Percentiles rank a stretch among this genome's conserved stretches.
phyloP scores from a whole-genome alignment of 2,888 invertebrate species.

The Amitus sp. region DNA sequence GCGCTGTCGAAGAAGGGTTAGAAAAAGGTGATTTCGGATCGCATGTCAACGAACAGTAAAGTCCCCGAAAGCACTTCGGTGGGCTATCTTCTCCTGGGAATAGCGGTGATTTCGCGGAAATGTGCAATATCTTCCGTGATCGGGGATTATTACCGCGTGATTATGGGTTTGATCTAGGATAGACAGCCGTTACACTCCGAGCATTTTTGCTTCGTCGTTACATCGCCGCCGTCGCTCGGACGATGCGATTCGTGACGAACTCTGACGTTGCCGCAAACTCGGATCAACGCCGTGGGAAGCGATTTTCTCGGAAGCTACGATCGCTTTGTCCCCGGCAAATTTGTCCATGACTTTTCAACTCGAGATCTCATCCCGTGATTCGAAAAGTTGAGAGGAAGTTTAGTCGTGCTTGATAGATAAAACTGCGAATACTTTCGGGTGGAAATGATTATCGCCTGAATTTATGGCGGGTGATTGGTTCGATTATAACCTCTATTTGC shows the following conservation, averaged over 20 bases:
- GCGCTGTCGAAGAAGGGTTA: constrained; percentile 14
- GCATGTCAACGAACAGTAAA: constrained; percentile 62
- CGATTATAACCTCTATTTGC: too few relatives aligned
- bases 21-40: constrained; percentile 53
- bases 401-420: too few relatives aligned
- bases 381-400: too few relatives aligned
- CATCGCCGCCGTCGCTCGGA: constrained; percentile 39
- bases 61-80: constrained; percentile 36
- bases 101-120: constrained; percentile 62
- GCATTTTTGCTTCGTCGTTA: constrained; percentile 37
- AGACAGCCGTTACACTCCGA: constrained; percentile 44
- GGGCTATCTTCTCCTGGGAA: constrained; percentile 49
- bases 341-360: background rate
- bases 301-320: constrained; percentile 33
- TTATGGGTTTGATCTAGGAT: constrained; percentile 60
- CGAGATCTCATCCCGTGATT: too few relatives aligned
- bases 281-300: constrained; percentile 41
- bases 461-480: too few relatives aligned
- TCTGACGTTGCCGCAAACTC: constrained; percentile 21
- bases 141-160: constrained; percentile 62
- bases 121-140: constrained; percentile 65
- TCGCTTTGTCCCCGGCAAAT: constrained; percentile 6
- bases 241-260: constrained; percentile 56
- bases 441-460: too few relatives aligned
- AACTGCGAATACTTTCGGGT: too few relatives aligned